Conservation (phyloP, 1,140 invertebrate species). For the Galendromus occidentalis region DNA sequence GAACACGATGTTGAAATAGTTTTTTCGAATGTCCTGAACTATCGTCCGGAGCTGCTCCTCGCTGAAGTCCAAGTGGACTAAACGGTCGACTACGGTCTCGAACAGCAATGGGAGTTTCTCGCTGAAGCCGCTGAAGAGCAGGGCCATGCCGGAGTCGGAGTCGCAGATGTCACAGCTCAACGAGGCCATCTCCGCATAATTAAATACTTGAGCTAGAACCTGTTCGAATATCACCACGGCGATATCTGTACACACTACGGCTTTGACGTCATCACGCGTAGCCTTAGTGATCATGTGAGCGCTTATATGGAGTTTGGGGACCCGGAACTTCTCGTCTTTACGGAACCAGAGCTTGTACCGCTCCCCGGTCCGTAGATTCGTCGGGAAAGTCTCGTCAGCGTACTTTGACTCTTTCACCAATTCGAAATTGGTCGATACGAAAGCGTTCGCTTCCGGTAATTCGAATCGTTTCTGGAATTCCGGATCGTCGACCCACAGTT, state of each 20-base stretch:
- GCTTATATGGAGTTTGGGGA: not conserved
- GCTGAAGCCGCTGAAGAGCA: not conserved
- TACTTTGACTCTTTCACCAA: not conserved
- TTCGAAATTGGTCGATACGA: not conserved
- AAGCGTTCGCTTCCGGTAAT: not conserved
- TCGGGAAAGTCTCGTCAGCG: not conserved
- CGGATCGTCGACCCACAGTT: not conserved
- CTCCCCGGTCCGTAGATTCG: not conserved
- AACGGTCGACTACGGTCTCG: not conserved
- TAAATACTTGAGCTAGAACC: not conserved
- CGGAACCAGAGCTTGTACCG: not conserved
- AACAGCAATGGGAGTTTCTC: not conserved
- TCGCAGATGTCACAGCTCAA: not conserved
- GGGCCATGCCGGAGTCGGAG: not conserved
- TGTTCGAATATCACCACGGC: not conserved
- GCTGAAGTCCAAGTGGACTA: not conserved
- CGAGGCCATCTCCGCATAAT: slow-evolving; percentile 1
- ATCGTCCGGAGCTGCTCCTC: not conserved
- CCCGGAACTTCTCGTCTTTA: not conserved
- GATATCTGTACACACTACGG: not conserved
- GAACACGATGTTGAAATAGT: not conserved
- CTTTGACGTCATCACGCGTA: not conserved
- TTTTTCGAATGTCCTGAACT: not conserved
- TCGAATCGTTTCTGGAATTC: not conserved
- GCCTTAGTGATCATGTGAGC: not conserved